A percentile compares a stretch with the other conserved stretches of the same genome.
Evolutionary conservation across 64 coral and sea anemone species (phyloP).

Genomic region (Porites australiensis): DNA sequence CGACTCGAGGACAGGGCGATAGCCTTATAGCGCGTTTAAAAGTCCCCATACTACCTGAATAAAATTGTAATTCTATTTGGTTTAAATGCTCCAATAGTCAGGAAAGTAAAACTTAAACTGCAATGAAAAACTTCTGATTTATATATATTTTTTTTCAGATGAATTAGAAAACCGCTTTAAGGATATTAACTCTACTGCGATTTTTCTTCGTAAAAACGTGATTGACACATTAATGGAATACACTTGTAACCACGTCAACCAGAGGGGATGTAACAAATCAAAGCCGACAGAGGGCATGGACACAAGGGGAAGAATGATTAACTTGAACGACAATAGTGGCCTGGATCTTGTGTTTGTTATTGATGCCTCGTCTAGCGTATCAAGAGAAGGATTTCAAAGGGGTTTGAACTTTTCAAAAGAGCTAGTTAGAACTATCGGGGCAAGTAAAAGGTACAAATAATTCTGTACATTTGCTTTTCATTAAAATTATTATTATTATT

Average conservation of each 20-base stretch:
- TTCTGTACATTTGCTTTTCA: too few species aligned
- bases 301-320: neutral
- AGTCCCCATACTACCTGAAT: too few species aligned
- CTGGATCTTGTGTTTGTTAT: neutral
- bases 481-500: too few species aligned
- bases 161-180: constrained; percentile 58
- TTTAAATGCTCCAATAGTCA: too few species aligned
- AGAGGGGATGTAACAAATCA: neutral
- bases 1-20: too few species aligned
- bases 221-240: constrained; percentile 72
- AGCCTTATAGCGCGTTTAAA: too few species aligned
- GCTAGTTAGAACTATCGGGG: constrained; percentile 39
- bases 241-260: constrained; percentile 69
- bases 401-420: constrained; percentile 55
- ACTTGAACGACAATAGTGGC: neutral
- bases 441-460: constrained; percentile 31
- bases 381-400: neutral
- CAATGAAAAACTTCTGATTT: too few species aligned
- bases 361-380: neutral
- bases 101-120: too few species aligned
- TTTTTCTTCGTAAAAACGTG: constrained; percentile 50
- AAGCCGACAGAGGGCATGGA: too few species aligned
- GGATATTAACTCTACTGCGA: constrained; percentile 60
- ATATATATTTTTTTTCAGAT: constrained; percentile 27
- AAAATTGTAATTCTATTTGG: too few species aligned